phyloP scores from a whole-genome alignment of 2,888 invertebrate genomes.

The Cinara cedri region DNA sequence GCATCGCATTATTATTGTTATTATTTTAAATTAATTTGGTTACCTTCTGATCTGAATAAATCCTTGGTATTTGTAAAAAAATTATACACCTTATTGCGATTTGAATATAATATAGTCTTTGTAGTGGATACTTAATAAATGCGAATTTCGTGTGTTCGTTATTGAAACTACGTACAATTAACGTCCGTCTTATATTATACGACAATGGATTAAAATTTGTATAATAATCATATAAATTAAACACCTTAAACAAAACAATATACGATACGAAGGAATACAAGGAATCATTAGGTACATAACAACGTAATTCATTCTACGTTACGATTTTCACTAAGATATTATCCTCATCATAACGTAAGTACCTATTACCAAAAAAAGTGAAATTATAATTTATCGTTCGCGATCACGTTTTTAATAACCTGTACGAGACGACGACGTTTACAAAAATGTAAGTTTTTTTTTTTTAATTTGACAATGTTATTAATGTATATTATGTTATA shows the following conservation, averaged over 20 bases:
- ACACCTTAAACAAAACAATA: too few species aligned
- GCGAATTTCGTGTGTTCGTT: not conserved
- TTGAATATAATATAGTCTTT: not conserved
- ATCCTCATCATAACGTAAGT: too few species aligned
- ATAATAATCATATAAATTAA: too few species aligned
- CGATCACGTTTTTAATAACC: slow-evolving; percentile 13
- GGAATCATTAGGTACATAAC: too few species aligned
- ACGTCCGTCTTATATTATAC: not conserved
- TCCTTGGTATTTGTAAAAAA: not conserved
- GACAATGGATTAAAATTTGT: too few species aligned
- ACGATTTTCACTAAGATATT: too few species aligned
- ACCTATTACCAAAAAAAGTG: too few species aligned
- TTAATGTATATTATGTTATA: not conserved
- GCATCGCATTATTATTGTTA: too few species aligned
- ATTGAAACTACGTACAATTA: not conserved
- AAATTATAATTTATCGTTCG: slow-evolving; percentile 27
- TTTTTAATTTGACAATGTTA: slow-evolving; percentile 24
- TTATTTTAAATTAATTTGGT: not conserved
- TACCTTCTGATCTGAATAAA: not conserved
- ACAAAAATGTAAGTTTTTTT: not conserved
- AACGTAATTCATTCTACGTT: too few species aligned
- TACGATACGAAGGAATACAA: too few species aligned
- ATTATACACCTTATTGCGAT: too few species aligned
- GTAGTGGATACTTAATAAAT: not conserved
- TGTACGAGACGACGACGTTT: not conserved